Evolutionary conservation across 2,113 vertebrate genomes (phyloP).

Genomic region (Lycocorax pyrrhopterus): DNA sequence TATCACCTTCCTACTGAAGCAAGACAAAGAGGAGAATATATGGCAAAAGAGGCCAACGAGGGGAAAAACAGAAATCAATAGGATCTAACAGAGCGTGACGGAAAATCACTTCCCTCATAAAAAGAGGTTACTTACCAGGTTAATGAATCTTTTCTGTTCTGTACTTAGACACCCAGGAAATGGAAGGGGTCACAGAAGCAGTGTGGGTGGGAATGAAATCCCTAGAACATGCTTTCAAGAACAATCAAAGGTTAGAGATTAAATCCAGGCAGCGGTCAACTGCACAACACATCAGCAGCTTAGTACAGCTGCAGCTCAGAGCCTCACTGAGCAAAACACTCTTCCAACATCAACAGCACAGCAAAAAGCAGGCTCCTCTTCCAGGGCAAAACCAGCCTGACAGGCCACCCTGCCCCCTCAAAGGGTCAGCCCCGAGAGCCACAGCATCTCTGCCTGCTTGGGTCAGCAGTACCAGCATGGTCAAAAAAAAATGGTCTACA

Average conservation of each 20-base stretch:
- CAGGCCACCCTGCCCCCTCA: background rate
- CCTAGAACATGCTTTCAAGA: conserved; percentile 49
- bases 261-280: conserved; percentile 23
- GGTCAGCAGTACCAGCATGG: background rate
- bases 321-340: background rate
- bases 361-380: background rate
- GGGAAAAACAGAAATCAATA: conserved; percentile 56
- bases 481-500: background rate
- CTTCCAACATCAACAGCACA: background rate
- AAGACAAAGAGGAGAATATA: conserved; percentile 52
- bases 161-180: conserved; percentile 60
- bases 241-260: conserved; percentile 55
- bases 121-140: conserved; percentile 61
- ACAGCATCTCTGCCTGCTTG: background rate
- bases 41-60: conserved; percentile 43
- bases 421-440: background rate
- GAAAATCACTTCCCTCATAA: conserved; percentile 57
- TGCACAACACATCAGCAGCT: background rate
- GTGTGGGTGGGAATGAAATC: conserved; percentile 48
- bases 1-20: conserved; percentile 43
- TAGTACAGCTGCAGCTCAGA: background rate
- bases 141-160: conserved; percentile 65
- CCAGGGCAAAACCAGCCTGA: background rate
- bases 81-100: conserved; percentile 52
- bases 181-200: conserved; percentile 51